Percentiles rank a stretch among this genome's conserved stretches.
These are phyloP conservation scores for Philonicus albiceps DNA, from an alignment of 2,888 invertebrate genomes.

Conservation along the genomic window DNA sequence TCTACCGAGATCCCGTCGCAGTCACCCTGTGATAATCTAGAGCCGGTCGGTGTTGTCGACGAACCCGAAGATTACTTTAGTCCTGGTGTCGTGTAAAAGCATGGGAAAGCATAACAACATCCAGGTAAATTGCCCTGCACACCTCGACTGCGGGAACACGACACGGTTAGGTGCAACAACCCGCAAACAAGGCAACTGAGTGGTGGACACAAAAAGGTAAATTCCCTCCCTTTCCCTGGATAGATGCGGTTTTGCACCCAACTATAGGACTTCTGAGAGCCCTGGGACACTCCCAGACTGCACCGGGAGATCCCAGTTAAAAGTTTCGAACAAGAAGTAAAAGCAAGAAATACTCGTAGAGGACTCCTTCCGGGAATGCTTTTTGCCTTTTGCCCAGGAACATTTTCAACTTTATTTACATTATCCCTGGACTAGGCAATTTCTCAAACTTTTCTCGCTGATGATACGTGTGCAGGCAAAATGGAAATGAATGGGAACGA, in stretches of 20 bases:
- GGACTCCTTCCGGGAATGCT: not conserved
- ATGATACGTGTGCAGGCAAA: not conserved
- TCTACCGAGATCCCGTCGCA: not conserved
- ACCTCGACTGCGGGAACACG: not conserved
- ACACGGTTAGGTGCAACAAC: not conserved
- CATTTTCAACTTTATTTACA: not conserved
- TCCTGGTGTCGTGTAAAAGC: not conserved
- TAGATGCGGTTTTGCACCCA: not conserved
- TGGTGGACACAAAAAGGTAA: not conserved
- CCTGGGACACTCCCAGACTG: not conserved
- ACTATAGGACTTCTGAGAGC: not conserved
- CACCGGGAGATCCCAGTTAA: not conserved
- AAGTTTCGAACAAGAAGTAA: not conserved
- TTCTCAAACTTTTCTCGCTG: not conserved
- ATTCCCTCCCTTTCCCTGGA: not conserved
- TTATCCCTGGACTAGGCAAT: not conserved
- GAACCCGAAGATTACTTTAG: not conserved
- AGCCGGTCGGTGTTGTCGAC: not conserved
- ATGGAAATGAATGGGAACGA: not conserved
- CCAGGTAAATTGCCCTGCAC: not conserved
- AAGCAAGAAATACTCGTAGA: not conserved
- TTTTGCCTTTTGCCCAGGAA: not conserved
- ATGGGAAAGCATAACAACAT: not conserved
- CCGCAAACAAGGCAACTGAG: not conserved
- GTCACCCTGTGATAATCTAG: not conserved